A percentile compares a stretch with the other conserved stretches of the same genome.
Evolutionary conservation across 1,140 invertebrate species (phyloP).

Genomic region (Anadara kagoshimensis): DNA sequence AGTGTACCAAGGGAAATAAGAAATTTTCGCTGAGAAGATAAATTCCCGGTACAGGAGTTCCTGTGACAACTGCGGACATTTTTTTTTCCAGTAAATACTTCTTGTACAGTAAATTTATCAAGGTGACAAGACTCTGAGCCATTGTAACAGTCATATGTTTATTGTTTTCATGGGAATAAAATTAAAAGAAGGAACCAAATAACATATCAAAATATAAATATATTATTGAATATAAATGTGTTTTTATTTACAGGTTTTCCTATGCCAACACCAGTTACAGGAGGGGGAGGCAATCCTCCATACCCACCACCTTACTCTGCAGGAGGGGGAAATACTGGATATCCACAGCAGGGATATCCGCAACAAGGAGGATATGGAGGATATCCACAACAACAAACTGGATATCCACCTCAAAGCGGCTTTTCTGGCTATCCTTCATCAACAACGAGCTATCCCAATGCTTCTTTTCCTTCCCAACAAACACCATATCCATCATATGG

Average conservation of each 20-base stretch:
- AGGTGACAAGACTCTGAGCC: no score
- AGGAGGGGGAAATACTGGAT: constrained; percentile 2
- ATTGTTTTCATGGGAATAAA: no score
- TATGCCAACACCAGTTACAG: constrained; percentile 14
- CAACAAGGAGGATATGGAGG: neutral
- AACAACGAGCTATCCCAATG: neutral
- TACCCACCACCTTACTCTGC: neutral
- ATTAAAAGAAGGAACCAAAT: no score
- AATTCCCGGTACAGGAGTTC: no score
- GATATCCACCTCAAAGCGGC: neutral
- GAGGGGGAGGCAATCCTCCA: neutral
- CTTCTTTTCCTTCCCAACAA: neutral
- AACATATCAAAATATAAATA: neutral
- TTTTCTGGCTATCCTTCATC: constrained; percentile 8
- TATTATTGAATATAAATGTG: neutral
- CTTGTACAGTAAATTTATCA: no score
- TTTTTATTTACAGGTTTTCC: constrained; percentile 9
- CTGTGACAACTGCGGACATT: no score
- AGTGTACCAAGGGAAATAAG: no score
- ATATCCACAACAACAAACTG: neutral
- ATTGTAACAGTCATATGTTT: no score
- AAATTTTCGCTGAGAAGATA: no score
- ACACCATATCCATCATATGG: constrained; percentile 1
- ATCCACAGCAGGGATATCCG: constrained; percentile 1
- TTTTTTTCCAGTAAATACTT: no score